A percentile compares a stretch with the other conserved stretches of the same genome.
These are phyloP conservation scores for Anthrax anthrax DNA, from an alignment of 2,888 invertebrate genomes.

Conservation along the genomic window DNA sequence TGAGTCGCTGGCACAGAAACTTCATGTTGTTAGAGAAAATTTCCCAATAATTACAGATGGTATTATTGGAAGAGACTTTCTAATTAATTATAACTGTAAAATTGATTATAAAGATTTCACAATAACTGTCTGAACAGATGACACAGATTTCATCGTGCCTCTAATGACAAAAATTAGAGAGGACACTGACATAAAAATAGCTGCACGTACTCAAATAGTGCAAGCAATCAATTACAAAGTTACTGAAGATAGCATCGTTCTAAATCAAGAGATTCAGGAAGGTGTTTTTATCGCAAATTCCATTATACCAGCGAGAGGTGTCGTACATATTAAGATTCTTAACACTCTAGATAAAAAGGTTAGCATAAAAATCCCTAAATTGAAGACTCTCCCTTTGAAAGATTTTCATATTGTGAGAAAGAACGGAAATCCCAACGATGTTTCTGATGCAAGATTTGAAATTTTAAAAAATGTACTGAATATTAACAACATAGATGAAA, in stretches of 20 bases:
- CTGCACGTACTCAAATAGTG: constrained; percentile 2
- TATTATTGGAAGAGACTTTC: constrained; percentile 3
- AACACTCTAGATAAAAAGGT: not conserved
- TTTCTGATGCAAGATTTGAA: not conserved
- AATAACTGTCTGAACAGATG: not conserved
- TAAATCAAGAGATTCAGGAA: constrained; percentile 3
- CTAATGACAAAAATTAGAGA: not conserved
- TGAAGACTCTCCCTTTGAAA: not conserved
- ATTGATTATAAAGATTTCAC: constrained; percentile 4
- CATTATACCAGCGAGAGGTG: constrained; percentile 1
- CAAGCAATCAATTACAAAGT: not conserved
- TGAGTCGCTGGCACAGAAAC: not conserved
- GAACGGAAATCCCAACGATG: not conserved
- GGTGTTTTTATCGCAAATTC: constrained; percentile 3
- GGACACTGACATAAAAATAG: not conserved
- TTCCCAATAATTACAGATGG: constrained; percentile 6
- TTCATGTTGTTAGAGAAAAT: not conserved
- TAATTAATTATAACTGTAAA: not conserved
- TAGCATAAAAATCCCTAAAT: not conserved
- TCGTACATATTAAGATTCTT: constrained; percentile 5
- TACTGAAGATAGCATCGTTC: constrained; percentile 5
- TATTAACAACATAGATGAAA: not conserved
- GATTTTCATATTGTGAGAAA: not conserved
- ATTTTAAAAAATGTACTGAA: not conserved
- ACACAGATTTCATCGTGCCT: not conserved